Percentiles rank a stretch among this genome's conserved stretches.
Evolutionary conservation across 1,140 invertebrate species (phyloP).

Genomic region (Bombus haemorrhoidalis): DNA sequence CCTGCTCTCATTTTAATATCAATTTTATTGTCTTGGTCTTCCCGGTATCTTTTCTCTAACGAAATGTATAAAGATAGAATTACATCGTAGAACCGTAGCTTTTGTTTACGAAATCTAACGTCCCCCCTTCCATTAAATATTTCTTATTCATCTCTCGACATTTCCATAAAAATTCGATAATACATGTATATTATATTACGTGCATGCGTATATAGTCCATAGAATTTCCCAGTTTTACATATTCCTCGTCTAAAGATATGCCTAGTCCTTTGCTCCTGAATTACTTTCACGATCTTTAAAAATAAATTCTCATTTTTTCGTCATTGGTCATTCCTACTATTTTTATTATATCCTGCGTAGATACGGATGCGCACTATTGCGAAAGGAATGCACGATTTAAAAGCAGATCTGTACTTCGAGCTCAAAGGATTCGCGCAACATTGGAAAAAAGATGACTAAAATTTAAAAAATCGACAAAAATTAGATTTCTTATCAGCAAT

Average conservation of each 20-base stretch:
- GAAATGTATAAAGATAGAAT: background rate
- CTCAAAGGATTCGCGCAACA: background rate
- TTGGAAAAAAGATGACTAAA: background rate
- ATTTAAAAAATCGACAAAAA: background rate
- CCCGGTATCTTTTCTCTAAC: constrained; percentile 20
- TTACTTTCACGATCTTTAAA: background rate
- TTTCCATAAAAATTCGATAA: background rate
- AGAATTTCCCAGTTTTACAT: too few relatives aligned
- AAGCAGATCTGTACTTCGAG: too few relatives aligned
- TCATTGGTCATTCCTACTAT: background rate
- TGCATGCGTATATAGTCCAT: background rate
- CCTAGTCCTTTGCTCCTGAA: background rate
- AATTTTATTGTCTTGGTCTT: constrained; percentile 15
- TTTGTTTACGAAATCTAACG: constrained; percentile 9
- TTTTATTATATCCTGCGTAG: background rate
- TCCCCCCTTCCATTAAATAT: background rate
- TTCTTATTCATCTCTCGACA: background rate
- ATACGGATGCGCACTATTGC: background rate
- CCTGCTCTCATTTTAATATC: background rate
- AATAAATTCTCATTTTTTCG: background rate
- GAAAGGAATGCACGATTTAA: too few relatives aligned
- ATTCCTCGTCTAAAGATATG: background rate
- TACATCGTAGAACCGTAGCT: constrained; percentile 19
- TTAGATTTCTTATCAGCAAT: background rate
- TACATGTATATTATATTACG: background rate